Conservation (phyloP, 2,888 invertebrate genomes). For the Graphium colonna region DNA sequence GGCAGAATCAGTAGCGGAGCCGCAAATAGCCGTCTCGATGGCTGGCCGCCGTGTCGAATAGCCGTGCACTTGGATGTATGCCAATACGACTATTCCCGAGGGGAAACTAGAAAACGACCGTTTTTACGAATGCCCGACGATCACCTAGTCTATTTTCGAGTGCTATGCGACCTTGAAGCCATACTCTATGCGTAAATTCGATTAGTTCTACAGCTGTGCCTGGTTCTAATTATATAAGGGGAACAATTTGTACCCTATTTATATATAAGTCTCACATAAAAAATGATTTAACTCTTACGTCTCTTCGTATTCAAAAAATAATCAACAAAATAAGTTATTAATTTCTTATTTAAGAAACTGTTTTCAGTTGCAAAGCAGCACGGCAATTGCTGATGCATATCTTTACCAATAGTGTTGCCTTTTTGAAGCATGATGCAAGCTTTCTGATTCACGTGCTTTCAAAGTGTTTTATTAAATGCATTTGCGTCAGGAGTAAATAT, state of each 20-base stretch:
- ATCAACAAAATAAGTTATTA: too few species aligned
- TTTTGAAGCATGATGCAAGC: not conserved
- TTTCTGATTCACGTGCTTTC: conserved; percentile 16
- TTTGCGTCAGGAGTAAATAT: conserved; percentile 46
- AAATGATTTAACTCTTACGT: not conserved
- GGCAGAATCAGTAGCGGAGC: conserved; percentile 58
- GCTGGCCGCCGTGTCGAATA: conserved; percentile 64
- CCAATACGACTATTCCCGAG: conserved; percentile 56
- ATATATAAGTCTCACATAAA: not conserved
- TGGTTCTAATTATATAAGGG: conserved; percentile 47
- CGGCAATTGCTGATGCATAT: not conserved
- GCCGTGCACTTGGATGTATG: conserved; percentile 60
- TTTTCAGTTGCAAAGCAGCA: too few species aligned
- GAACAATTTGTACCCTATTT: conserved; percentile 25
- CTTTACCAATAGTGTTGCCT: not conserved
- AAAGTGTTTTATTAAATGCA: conserved; percentile 29
- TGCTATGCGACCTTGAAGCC: conserved; percentile 67
- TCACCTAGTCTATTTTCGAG: conserved; percentile 68
- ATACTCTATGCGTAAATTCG: conserved; percentile 52
- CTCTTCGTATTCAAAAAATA: too few species aligned
- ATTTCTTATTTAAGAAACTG: too few species aligned
- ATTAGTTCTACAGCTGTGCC: conserved; percentile 60
- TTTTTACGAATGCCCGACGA: conserved; percentile 73
- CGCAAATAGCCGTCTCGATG: conserved; percentile 66
- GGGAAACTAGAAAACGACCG: conserved; percentile 66